Evolutionary conservation across 2,113 vertebrate species (phyloP), one percentile per base, ranked within the genome.

Genomic region (Salvelinus namaycush): DNA sequence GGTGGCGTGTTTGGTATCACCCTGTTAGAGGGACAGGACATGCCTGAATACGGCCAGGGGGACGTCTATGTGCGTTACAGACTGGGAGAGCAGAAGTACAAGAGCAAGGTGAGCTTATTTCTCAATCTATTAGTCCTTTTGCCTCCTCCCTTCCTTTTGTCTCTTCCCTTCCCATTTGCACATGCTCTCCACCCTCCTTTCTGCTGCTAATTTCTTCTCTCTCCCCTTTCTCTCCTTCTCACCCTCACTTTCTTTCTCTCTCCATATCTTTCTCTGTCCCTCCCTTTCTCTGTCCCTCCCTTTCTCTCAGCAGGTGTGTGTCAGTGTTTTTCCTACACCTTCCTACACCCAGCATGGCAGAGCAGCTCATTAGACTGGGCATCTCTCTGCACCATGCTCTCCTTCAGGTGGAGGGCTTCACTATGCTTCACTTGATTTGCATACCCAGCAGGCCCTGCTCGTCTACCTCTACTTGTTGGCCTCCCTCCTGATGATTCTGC

Each of bases 51-150:
- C 1, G 91, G 92, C 44, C 84, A 94, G 44, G 92, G 94, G 2
- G 96, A 97, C 79, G 79, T 96, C 79, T 99, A 96, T 49, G 96
- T 98, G 59, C 94, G 95, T 84, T 95, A 97, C 82, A 95, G 95
- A 86, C 88, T 99, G 24, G 94, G 96, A 64, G 95, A 98, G 72
- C 97, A 99, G 89, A 97, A 94, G 83, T 98, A 96, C 86, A 97
- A 94, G 75, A 99, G 97, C 91, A 99, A 97, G 95, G 98, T 99
- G 76, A 74, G 82, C 6, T n/a, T 68, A 7, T 18, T 31, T 31
- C 7, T 22, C 8, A 2, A 44, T 39, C 8, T 44, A 44, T 44
- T 44, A 44, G 39, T 44, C 39, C 0, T 44, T 44, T 44, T 44
- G 39, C 39, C 7, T 2, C 34, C 34, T 44, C 39, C 8, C n/a